These are phyloP conservation scores for Tinea trinotella DNA, from an alignment of 2,888 invertebrate genomes.

Conservation along the genomic window DNA sequence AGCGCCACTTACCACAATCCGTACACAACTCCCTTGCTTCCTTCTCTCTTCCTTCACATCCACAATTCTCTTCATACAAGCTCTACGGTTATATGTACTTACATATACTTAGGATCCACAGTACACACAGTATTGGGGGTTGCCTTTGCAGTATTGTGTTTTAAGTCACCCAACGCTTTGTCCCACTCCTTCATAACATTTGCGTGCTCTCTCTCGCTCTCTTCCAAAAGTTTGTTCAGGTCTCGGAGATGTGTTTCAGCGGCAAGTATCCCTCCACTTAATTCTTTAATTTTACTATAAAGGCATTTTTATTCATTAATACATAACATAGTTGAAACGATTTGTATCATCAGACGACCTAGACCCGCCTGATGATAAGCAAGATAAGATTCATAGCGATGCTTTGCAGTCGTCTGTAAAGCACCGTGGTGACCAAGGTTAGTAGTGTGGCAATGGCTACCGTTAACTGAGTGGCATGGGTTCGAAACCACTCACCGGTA, in stretches of 20 bases:
- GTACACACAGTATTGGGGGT: slow-evolving; percentile 25
- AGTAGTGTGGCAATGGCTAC: not conserved
- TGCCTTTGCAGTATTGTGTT: slow-evolving; percentile 26
- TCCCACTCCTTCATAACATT: slow-evolving; percentile 37
- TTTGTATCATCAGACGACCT: not conserved
- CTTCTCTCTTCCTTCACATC: no score
- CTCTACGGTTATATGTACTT: no score
- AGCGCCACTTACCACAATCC: no score
- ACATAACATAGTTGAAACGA: not conserved
- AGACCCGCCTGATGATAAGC: no score
- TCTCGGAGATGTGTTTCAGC: slow-evolving; percentile 16
- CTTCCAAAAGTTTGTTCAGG: slow-evolving; percentile 32
- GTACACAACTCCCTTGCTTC: no score
- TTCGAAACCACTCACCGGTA: no score
- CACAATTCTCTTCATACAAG: no score
- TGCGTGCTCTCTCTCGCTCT: slow-evolving; percentile 32
- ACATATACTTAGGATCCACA: slow-evolving; percentile 36
- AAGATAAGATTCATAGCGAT: no score
- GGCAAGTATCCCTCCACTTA: not conserved
- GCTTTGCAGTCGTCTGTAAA: no score
- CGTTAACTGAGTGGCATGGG: not conserved
- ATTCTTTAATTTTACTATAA: not conserved
- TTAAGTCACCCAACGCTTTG: slow-evolving; percentile 29
- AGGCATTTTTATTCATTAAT: not conserved
- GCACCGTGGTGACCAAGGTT: no score